Evolutionary conservation across 2,797 vertebrate genomes (phyloP), one percentile per base, ranked within the genome.

Genomic region (Mionectes olivaceus): DNA sequence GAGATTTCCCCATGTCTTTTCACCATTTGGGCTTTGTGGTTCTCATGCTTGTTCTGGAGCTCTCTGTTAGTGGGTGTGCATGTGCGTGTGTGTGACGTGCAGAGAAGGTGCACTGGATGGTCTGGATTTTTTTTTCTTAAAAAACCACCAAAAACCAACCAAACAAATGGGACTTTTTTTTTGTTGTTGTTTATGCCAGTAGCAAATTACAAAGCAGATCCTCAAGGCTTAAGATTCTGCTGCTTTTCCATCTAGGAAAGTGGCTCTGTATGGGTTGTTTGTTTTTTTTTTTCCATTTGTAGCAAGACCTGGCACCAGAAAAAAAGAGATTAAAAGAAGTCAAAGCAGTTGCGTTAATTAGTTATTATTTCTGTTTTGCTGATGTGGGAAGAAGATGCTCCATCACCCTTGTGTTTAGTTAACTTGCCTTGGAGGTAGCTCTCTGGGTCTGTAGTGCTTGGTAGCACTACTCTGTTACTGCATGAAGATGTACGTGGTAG

Each of bases 381-480:
- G 27, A 74, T 22, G 64, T 83, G 88, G 96, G 76, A 94, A 77
- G 94, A 97, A 96, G 95, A 93, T 94, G 88, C 89, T 96, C 95
- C 92, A 79, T 97, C 94, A 33, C 25, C 19, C 55, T 64, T 17
- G n/a, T 43, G 41, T 91, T 86, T 37, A 59, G 50, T 69, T 78
- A 39, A 24, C 35, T 69, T 52, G 27, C 86, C 37, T 74, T 44
- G 16, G 91, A 89, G 73, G 49, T 30, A 77, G 55, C 87, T 79
- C 59, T 85, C 68, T 46, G 44, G 76, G 30, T 47, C 60, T 83
- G 57, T 22, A 5, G 47, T 6, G 4, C 80, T 84, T 28, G 56
- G 41, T 81, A 43, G 64, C 28, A 4, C 70, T 73, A 0, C 33
- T 46, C 39, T 41, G n/a, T 61, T 47, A 7, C 59, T 30, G 59